Evolutionary conservation across 2,888 invertebrate genomes (phyloP).

Genomic region (Mesorhabditis sp.): DNA sequence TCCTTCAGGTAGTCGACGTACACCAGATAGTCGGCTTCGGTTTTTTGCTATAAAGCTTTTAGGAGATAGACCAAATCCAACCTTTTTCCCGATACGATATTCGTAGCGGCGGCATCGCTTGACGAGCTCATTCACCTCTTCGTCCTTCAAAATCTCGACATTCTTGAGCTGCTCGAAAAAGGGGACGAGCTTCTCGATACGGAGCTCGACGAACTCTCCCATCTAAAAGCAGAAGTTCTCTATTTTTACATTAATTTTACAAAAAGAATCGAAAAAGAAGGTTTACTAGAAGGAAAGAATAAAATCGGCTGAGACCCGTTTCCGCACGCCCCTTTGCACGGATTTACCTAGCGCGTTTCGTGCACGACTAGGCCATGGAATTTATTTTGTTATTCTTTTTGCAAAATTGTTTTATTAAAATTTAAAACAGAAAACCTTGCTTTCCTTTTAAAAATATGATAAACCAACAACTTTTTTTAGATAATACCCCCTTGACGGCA

Average conservation of each 20-base stretch:
- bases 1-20: slow-evolving; percentile 71
- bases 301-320: too few species aligned
- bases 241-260: too few species aligned
- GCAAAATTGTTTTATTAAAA: too few species aligned
- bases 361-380: too few species aligned
- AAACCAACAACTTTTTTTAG: not conserved
- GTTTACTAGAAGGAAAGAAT: too few species aligned
- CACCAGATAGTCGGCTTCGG: slow-evolving; percentile 63
- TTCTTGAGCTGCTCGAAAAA: slow-evolving; percentile 77
- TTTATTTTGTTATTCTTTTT: too few species aligned
- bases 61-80: slow-evolving; percentile 21
- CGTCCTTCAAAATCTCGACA: slow-evolving; percentile 70
- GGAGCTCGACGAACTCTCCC: slow-evolving; percentile 78
- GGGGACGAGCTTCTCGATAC: slow-evolving; percentile 75
- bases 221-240: slow-evolving; percentile 60
- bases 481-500: not conserved
- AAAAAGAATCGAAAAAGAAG: too few species aligned
- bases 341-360: too few species aligned
- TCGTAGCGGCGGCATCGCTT: slow-evolving; percentile 27
- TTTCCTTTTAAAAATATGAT: too few species aligned
- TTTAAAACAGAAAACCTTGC: too few species aligned
- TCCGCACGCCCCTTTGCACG: too few species aligned
- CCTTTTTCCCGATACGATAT: slow-evolving; percentile 26
- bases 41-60: slow-evolving; percentile 40
- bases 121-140: slow-evolving; percentile 67